phyloP scores from a whole-genome alignment of 2,888 invertebrate genomes.

The Liodrosophila aerea region DNA sequence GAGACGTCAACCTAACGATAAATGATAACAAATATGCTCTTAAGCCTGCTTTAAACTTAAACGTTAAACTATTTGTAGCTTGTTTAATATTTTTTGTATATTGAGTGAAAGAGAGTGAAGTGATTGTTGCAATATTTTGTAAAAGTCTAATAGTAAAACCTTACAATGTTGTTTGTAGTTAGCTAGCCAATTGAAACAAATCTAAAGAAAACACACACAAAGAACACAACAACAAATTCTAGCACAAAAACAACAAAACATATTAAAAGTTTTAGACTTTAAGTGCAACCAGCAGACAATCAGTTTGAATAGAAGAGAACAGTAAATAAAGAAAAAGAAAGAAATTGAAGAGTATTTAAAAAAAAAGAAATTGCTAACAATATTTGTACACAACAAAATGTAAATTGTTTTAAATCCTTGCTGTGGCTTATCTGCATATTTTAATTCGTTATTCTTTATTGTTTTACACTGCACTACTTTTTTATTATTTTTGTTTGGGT shows the following conservation, averaged over 20 bases:
- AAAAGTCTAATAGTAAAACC: conserved; percentile 69
- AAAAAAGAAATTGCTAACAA: conserved; percentile 4
- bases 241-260: conserved; percentile 40
- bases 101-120: conserved; percentile 25
- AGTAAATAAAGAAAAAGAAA: conserved; percentile 8
- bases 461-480: conserved; percentile 23
- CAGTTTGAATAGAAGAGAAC: conserved; percentile 43
- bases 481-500: conserved; percentile 33
- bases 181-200: conserved; percentile 63
- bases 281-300: conserved; percentile 61
- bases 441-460: conserved; percentile 13
- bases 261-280: conserved; percentile 60
- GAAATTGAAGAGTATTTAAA: conserved; percentile 5
- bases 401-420: conserved; percentile 33
- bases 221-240: conserved; percentile 23
- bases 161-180: conserved; percentile 67
- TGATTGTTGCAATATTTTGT: conserved; percentile 71
- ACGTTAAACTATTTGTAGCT: conserved; percentile 74
- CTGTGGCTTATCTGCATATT: conserved; percentile 61
- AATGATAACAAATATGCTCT: conserved; percentile 51
- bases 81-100: conserved; percentile 57
- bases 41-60: conserved; percentile 71
- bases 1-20: conserved; percentile 67
- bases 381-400: conserved; percentile 14
- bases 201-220: conserved; percentile 16